These are phyloP conservation scores for Eudyptes chrysolophus DNA, from an alignment of 2,113 vertebrate species.

Conservation along the genomic window DNA sequence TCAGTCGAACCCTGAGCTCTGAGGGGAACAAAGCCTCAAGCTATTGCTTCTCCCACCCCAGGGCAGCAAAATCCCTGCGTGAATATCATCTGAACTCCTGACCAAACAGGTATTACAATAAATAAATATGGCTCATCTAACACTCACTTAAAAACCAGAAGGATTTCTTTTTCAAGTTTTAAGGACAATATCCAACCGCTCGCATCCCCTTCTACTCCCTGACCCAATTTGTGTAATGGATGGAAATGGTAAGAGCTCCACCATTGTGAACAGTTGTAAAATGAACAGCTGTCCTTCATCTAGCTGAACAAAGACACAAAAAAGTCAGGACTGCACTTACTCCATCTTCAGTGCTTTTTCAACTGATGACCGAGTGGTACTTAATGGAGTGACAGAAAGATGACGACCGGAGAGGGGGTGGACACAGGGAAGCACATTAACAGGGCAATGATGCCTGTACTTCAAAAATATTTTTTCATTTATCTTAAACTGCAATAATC, in stretches of 20 bases:
- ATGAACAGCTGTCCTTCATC: neutral
- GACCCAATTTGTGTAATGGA: neutral
- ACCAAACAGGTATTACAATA: neutral
- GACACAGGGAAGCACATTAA: neutral
- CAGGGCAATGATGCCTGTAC: neutral
- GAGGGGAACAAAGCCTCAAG: neutral
- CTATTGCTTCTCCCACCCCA: neutral
- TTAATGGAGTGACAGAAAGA: neutral
- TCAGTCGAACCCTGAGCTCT: accelerated
- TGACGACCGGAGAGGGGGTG: accelerated
- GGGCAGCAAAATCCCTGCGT: neutral
- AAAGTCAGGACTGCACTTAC: neutral
- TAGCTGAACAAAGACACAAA: neutral
- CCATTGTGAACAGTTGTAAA: neutral
- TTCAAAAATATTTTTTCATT: neutral
- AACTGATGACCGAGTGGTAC: neutral
- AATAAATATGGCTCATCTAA: neutral
- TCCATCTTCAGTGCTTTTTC: neutral
- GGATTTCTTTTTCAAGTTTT: neutral
- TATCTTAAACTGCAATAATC: neutral
- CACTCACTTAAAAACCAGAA: neutral
- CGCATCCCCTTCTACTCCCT: neutral
- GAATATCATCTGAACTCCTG: neutral
- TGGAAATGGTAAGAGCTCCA: neutral
- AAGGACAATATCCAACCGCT: neutral